Percentiles rank a stretch among this genome's conserved stretches.
Conservation (phyloP, 2,888 invertebrate species). For the Gryllus longicercus region DNA sequence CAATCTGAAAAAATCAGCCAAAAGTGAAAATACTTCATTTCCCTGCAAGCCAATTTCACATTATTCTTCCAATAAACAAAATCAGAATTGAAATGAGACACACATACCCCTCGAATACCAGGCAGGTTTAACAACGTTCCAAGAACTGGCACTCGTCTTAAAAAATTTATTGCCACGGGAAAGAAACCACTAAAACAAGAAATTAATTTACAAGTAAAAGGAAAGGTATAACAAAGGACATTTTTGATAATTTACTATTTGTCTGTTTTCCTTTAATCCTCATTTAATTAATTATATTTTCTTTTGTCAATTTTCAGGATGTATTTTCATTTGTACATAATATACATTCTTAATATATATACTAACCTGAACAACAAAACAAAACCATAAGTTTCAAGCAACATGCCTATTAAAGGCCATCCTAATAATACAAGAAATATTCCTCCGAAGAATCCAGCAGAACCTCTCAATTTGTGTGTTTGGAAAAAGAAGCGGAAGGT, state of each 20-base stretch:
- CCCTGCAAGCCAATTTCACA: not conserved
- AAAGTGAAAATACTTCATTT: not conserved
- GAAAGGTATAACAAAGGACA: not conserved
- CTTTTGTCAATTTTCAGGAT: not conserved
- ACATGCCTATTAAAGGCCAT: constrained; percentile 95
- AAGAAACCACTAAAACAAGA: constrained; percentile 82
- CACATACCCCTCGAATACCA: constrained; percentile 76
- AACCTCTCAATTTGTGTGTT: constrained; percentile 88
- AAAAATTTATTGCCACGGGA: constrained; percentile 92
- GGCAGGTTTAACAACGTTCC: constrained; percentile 87
- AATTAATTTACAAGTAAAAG: constrained; percentile 25
- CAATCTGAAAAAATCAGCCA: constrained; percentile 56
- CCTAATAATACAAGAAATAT: constrained; percentile 88
- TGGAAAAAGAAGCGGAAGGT: constrained; percentile 98
- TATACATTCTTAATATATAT: not conserved
- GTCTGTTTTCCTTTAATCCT: not conserved
- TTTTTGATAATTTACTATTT: not conserved
- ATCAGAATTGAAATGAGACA: constrained; percentile 20
- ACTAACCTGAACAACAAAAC: constrained; percentile 73
- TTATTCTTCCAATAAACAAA: constrained; percentile 12
- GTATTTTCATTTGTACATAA: not conserved
- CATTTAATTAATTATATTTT: not conserved
- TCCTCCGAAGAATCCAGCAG: constrained; percentile 87
- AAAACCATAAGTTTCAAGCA: constrained; percentile 95
- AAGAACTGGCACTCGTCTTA: constrained; percentile 87